Evolutionary conservation across 1,140 invertebrate species (phyloP).

Genomic region (Eupristina koningsbergeri): DNA sequence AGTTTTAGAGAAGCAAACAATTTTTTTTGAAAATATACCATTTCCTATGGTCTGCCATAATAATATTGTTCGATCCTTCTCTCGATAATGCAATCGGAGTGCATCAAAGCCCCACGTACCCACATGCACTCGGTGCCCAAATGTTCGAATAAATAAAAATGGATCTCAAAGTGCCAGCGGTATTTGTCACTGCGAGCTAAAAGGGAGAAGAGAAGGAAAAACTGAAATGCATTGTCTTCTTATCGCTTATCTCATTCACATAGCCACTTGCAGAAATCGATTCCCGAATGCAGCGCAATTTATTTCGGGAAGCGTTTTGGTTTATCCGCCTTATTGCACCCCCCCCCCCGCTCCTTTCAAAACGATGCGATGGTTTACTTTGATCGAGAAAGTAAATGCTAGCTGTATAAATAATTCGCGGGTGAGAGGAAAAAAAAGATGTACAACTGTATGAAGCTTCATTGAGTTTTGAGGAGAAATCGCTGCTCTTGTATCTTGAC

Average conservation of each 20-base stretch:
- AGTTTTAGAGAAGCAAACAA: too few species aligned
- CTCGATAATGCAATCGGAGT: too few species aligned
- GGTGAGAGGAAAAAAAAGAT: neutral
- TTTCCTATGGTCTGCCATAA: too few species aligned
- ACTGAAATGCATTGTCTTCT: constrained; percentile 22
- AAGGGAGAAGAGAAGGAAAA: too few species aligned
- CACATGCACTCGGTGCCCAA: too few species aligned
- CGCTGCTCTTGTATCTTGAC: neutral
- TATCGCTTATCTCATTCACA: constrained; percentile 31
- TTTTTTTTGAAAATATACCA: too few species aligned
- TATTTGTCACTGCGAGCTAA: too few species aligned
- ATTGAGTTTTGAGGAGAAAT: constrained; percentile 13
- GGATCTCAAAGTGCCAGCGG: too few species aligned
- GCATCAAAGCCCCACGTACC: too few species aligned
- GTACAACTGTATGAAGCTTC: neutral
- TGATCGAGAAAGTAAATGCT: constrained; percentile 25
- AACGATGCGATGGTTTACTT: constrained; percentile 14
- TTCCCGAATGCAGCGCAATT: constrained; percentile 44
- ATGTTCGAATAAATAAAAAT: too few species aligned
- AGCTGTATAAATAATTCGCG: constrained; percentile 15
- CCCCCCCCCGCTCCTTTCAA: neutral
- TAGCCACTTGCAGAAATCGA: constrained; percentile 42
- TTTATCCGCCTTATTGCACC: constrained; percentile 37
- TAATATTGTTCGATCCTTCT: too few species aligned
- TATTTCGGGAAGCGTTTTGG: constrained; percentile 42